These are phyloP conservation scores for Grammomys surdaster DNA, from an alignment of 2,113 vertebrate genomes.

Conservation along the genomic window DNA sequence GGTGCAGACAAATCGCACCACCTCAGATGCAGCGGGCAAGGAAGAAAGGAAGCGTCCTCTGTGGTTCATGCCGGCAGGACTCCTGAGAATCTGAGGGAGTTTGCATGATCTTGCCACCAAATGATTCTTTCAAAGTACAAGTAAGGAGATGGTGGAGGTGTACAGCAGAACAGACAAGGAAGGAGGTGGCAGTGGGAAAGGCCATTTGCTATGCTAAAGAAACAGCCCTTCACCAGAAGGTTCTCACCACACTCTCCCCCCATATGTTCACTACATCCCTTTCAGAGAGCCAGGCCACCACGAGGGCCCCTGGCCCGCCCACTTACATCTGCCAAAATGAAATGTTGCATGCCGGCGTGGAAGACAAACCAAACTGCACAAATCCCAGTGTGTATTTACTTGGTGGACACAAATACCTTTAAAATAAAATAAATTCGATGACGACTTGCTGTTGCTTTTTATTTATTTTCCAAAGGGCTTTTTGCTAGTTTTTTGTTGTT, in stretches of 20 bases:
- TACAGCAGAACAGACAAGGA: slow-evolving; percentile 18
- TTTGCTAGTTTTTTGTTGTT: neutral
- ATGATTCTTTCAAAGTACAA: slow-evolving; percentile 34
- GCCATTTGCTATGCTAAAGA: slow-evolving; percentile 32
- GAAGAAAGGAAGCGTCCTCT: neutral
- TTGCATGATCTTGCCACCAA: slow-evolving; percentile 54
- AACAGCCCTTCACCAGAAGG: slow-evolving; percentile 48
- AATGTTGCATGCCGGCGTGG: slow-evolving; percentile 84
- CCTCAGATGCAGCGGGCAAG: neutral
- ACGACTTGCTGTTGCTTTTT: slow-evolving; percentile 61
- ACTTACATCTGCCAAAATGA: slow-evolving; percentile 81
- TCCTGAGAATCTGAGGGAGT: neutral
- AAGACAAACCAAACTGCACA: slow-evolving; percentile 78
- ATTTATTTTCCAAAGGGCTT: neutral
- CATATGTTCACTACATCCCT: neutral
- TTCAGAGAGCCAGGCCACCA: slow-evolving; percentile 63
- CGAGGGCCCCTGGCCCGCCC: slow-evolving; percentile 58
- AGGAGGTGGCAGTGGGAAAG: slow-evolving; percentile 35
- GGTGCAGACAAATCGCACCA: neutral
- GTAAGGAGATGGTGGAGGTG: slow-evolving; percentile 18
- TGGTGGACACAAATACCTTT: slow-evolving; percentile 81
- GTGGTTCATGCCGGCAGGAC: neutral
- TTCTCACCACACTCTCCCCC: slow-evolving; percentile 42
- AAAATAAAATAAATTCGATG: slow-evolving; percentile 80
- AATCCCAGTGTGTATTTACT: slow-evolving; percentile 83